Conservation (phyloP, 2,797 vertebrate genomes). For the Pyrocephalus nanus region DNA sequence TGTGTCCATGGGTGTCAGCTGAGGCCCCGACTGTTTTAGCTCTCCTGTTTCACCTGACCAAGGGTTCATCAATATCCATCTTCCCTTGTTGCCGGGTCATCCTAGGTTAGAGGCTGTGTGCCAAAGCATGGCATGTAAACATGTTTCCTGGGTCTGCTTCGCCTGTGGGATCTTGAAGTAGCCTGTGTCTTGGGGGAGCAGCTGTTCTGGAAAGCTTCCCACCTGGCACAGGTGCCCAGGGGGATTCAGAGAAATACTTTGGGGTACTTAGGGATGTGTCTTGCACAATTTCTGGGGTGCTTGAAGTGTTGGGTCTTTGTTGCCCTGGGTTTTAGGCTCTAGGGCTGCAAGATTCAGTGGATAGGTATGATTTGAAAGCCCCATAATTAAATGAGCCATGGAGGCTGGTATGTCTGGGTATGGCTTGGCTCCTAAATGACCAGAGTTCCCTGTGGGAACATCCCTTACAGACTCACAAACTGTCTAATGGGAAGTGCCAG, state of each 20-base stretch:
- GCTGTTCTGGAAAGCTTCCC: not conserved
- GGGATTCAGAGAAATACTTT: not conserved
- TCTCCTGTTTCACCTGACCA: not conserved
- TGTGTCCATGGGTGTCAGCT: not conserved
- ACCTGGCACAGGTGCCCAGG: not conserved
- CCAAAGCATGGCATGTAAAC: not conserved
- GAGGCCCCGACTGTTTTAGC: not conserved
- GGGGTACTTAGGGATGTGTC: not conserved
- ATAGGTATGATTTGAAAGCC: not conserved
- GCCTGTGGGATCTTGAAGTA: not conserved
- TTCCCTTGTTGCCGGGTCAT: not conserved
- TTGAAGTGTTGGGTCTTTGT: not conserved
- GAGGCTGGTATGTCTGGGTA: not conserved
- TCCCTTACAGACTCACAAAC: not conserved
- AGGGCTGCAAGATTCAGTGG: not conserved
- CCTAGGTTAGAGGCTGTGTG: not conserved
- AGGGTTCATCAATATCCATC: not conserved
- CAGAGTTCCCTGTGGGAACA: not conserved
- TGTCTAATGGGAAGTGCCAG: not conserved
- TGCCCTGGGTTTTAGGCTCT: not conserved
- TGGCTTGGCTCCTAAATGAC: not conserved
- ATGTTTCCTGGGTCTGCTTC: not conserved
- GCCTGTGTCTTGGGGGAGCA: not conserved
- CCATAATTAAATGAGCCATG: not conserved
- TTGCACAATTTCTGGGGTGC: not conserved